Base-by-base conservation (phyloP, 2,888 invertebrate genomes). In the Synanthedon andrenaeformis region DNA sequence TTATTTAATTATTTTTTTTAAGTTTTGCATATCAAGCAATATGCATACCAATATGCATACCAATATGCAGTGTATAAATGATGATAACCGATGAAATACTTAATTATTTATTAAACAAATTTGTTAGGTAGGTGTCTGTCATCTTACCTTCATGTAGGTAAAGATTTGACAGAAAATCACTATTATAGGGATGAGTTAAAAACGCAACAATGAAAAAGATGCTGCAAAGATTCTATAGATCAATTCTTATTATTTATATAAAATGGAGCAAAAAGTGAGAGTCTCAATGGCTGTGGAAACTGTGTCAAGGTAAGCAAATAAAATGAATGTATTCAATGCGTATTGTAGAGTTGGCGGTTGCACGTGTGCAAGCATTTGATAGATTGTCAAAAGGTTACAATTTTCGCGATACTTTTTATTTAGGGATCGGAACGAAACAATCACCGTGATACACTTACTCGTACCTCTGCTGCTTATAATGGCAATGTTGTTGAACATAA, bases 361-460 rank as follows among this genome's bases (percentile, higher is more conserved):
- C 82, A 85, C 84, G 84, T 84, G 84, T 76, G 74, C 64, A 58
- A 62, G 23, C 41, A 35, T 28, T 14, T 41, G 53, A 42, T 61
- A 59, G 59, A 63, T 66, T 14, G 14, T 35, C 45, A 68, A 61
- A 58, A 65, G 61, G 62, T 59, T 59, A 61, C 45, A n/a, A 45
- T 45, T 66, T 68, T 67, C 63, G 60, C 45, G 56, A 62, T 63
- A 59, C 54, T 62, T 23, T 23, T 23, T 23, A 23, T 23, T 63
- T 35, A 35, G 49, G 19, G 12, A 54, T 35, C 13, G 14, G 41
- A 52, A 66, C 77, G 74, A 74, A 75, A 70, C 70, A 67, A 72
- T 72, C 71, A 66, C 73, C 70, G 64, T 72, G 75, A 76, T 74
- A 74, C 75, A 68, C 73, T 78, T 78, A 70, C 63, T 67, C 4